Evolutionary conservation across 2,888 invertebrate genomes (phyloP).

Genomic region (Dasysyrphus tricinctus): DNA sequence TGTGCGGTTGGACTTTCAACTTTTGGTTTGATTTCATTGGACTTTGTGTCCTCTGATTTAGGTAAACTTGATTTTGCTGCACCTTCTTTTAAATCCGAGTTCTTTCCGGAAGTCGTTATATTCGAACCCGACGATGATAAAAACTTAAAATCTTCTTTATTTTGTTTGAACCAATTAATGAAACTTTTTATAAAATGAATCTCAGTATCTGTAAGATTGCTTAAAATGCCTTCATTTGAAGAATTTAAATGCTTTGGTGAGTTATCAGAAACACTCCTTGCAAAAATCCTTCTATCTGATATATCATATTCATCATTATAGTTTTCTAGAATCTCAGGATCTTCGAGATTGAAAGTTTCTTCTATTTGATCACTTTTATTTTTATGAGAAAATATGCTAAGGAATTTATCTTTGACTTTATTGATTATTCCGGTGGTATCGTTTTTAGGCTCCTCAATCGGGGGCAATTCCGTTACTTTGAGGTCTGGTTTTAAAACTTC

Average conservation of each 20-base stretch:
- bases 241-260: background rate
- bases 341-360: conserved; percentile 1
- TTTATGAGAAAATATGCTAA: conserved; percentile 73
- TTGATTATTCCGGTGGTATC: conserved; percentile 62
- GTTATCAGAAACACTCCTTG: conserved; percentile 40
- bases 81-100: background rate
- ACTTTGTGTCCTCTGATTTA: background rate
- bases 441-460: conserved; percentile 15
- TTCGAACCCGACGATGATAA: background rate
- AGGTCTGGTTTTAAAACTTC: background rate
- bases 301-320: conserved; percentile 40
- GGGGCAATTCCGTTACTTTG: background rate
- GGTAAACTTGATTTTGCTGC: background rate
- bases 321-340: conserved; percentile 12
- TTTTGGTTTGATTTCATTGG: background rate
- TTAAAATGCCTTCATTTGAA: conserved; percentile 13
- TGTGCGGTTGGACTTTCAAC: conserved; percentile 4
- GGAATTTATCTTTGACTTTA: conserved; percentile 75
- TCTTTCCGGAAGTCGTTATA: background rate
- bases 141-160: conserved; percentile 18
- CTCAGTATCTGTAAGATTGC: conserved; percentile 43
- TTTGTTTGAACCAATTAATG: conserved; percentile 60
- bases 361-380: background rate
- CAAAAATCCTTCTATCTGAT: conserved; percentile 28
- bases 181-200: conserved; percentile 53